phyloP scores from a whole-genome alignment of 2,797 vertebrate genomes.

The Acrossocheilus wenchowensis region DNA sequence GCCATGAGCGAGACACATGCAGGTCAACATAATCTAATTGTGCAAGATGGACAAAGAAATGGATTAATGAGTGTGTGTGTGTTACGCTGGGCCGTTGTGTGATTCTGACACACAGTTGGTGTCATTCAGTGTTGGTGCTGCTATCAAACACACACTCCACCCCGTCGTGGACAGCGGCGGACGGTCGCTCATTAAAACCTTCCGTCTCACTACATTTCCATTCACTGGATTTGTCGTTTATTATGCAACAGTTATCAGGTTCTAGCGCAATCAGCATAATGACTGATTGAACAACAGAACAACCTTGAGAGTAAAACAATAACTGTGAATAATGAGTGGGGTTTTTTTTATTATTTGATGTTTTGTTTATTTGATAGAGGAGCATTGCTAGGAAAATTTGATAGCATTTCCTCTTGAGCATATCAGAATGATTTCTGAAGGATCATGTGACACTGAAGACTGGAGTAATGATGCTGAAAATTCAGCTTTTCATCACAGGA shows the following conservation, averaged over 20 bases:
- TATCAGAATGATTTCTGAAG: neutral
- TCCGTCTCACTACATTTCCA: conserved; percentile 43
- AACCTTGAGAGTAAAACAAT: neutral
- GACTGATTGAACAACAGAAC: neutral
- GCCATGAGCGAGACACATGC: conserved; percentile 25
- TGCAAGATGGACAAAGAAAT: conserved; percentile 37
- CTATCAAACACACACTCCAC: conserved; percentile 46
- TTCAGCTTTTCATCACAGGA: neutral
- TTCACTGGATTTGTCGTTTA: conserved; percentile 25
- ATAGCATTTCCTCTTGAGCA: neutral
- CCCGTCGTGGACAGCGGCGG: conserved; percentile 10
- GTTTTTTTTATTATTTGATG: neutral
- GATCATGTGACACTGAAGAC: neutral
- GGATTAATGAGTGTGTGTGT: neutral
- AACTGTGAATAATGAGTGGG: neutral
- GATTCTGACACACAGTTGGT: conserved; percentile 49
- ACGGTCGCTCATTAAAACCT: conserved; percentile 51
- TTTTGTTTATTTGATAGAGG: neutral
- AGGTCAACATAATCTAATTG: conserved; percentile 61
- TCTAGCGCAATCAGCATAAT: neutral
- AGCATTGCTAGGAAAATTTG: neutral
- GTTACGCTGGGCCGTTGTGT: conserved; percentile 35
- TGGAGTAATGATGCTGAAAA: neutral
- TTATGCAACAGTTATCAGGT: conserved; percentile 38
- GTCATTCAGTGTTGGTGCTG: conserved; percentile 52